Evolutionary conservation across 2,797 vertebrate genomes (phyloP).

Genomic region (Phalanger gymnotis): DNA sequence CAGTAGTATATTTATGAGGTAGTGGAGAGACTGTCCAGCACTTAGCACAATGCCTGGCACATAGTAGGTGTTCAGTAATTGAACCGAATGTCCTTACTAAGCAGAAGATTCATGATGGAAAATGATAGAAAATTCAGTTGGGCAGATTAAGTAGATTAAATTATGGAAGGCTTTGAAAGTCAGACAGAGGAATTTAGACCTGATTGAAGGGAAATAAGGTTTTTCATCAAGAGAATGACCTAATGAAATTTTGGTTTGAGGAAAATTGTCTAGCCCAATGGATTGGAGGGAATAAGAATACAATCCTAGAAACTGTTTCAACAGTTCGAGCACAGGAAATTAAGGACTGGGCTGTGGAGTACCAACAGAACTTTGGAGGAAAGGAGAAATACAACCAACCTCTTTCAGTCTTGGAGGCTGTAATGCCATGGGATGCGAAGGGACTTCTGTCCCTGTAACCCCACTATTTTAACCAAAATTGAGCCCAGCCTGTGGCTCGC

Average conservation of each 20-base stretch:
- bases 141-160: neutral
- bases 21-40: neutral
- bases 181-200: neutral
- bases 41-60: neutral
- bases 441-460: neutral
- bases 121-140: neutral
- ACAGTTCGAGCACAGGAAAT: neutral
- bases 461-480: neutral
- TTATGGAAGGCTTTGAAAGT: neutral
- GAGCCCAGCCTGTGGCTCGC: neutral
- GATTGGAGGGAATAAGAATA: neutral
- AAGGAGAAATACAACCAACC: neutral
- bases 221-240: neutral
- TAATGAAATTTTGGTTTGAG: neutral
- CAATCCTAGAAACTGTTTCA: neutral
- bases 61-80: neutral
- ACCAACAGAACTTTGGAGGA: neutral
- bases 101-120: neutral
- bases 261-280: neutral
- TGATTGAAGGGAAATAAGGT: neutral
- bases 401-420: neutral
- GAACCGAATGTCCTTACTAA: neutral
- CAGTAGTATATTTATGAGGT: neutral
- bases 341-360: neutral
- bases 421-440: neutral